phyloP scores from a whole-genome alignment of 1,140 invertebrate species.

The Mylabris phalerata region DNA sequence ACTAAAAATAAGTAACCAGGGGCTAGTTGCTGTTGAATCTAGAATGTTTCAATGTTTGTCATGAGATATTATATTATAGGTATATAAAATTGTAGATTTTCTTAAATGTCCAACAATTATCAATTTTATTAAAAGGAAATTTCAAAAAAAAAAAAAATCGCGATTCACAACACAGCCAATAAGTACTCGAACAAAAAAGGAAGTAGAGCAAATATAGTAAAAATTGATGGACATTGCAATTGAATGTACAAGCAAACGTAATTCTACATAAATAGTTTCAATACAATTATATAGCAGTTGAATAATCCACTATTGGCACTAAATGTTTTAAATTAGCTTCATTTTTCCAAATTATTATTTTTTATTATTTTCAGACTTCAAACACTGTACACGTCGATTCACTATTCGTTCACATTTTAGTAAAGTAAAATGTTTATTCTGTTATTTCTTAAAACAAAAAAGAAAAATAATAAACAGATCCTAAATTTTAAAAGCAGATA shows the following conservation, averaged over 20 bases:
- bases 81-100: background rate
- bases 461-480: background rate
- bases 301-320: conserved; percentile 24
- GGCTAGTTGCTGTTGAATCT: conserved; percentile 8
- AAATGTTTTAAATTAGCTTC: conserved; percentile 1
- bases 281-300: conserved; percentile 14
- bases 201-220: background rate
- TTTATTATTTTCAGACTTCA: background rate
- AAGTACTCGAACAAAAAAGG: conserved; percentile 13
- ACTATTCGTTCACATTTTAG: conserved; percentile 5
- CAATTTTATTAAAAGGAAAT: background rate
- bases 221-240: conserved; percentile 3
- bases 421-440: too few relatives aligned
- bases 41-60: conserved; percentile 6
- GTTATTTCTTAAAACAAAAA: background rate
- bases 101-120: conserved; percentile 1
- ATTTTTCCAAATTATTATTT: background rate
- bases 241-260: background rate
- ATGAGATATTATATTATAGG: conserved; percentile 2
- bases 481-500: background rate
- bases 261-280: conserved; percentile 14
- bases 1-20: conserved; percentile 8
- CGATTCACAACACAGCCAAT: conserved; percentile 14
- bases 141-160: background rate
- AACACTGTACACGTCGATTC: conserved; percentile 13